Percentiles rank a stretch among this genome's conserved stretches.
phyloP scores from a whole-genome alignment of 2,888 invertebrate species.

The Cryptophagus acutangulus region DNA sequence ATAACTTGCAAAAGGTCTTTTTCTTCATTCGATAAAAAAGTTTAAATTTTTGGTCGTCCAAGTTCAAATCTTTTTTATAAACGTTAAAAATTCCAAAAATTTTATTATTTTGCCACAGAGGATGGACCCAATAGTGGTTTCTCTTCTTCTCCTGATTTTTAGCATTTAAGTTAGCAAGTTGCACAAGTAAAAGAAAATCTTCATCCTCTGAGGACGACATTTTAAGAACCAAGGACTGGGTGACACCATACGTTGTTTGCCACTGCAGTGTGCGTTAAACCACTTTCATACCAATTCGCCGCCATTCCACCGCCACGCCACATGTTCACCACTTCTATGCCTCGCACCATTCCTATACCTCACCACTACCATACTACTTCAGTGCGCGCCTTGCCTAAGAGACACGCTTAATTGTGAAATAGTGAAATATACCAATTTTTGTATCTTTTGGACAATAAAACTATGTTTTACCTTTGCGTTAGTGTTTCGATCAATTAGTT shows the following conservation, averaged over 20 bases:
- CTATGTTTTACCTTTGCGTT: no score
- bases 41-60: slow-evolving; percentile 12
- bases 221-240: no score
- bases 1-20: slow-evolving; percentile 8
- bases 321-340: slow-evolving; percentile 5
- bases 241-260: slow-evolving; percentile 4
- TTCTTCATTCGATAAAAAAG: slow-evolving; percentile 13
- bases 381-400: slow-evolving; percentile 11
- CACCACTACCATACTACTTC: slow-evolving; percentile 11
- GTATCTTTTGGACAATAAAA: no score
- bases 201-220: slow-evolving; percentile 6
- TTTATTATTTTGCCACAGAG: slow-evolving; percentile 9
- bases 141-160: slow-evolving; percentile 6
- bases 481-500: no score
- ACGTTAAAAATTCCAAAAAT: slow-evolving; percentile 7
- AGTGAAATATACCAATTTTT: no score
- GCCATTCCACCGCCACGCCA: slow-evolving; percentile 3
- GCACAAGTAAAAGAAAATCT: no score
- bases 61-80: slow-evolving; percentile 8
- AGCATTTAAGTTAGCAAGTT: slow-evolving; percentile 10
- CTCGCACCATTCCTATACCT: slow-evolving; percentile 12
- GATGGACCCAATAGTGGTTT: slow-evolving; percentile 14
- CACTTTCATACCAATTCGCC: slow-evolving; percentile 3
- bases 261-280: slow-evolving; percentile 3
- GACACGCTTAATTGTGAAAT: no score